phyloP scores from a whole-genome alignment of 2,888 invertebrate species.

The Cryptocephalus moraei region DNA sequence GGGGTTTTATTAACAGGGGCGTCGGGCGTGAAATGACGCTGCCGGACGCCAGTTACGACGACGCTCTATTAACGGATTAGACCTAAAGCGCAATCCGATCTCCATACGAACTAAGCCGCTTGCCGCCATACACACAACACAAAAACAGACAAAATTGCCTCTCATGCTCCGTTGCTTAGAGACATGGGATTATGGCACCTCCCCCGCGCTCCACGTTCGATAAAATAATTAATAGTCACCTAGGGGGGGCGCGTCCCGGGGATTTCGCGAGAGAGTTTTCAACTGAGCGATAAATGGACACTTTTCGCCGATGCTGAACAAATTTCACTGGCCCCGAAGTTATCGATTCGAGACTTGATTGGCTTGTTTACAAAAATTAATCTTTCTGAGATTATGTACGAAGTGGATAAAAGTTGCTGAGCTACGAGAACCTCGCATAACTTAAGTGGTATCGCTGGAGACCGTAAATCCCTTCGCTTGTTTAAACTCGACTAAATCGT shows the following conservation, averaged over 20 bases:
- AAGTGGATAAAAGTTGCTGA: too few relatives aligned
- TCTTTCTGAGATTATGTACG: too few relatives aligned
- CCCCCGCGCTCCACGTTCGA: constrained; percentile 29
- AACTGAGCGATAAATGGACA: too few relatives aligned
- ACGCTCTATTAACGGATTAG: constrained; percentile 34
- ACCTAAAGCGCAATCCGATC: constrained; percentile 35
- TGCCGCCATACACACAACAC: constrained; percentile 20
- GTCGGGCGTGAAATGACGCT: constrained; percentile 36
- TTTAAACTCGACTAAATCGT: too few relatives aligned
- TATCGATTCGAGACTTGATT: too few relatives aligned
- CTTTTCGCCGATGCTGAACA: too few relatives aligned
- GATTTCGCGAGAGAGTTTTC: constrained; percentile 5
- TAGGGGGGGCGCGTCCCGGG: constrained; percentile 19
- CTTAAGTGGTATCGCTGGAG: too few relatives aligned
- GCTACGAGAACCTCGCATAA: too few relatives aligned
- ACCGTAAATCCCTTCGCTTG: too few relatives aligned
- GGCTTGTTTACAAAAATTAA: too few relatives aligned
- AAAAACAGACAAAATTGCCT: constrained; percentile 34
- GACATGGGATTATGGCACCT: constrained; percentile 32
- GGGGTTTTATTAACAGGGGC: constrained; percentile 22
- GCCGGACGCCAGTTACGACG: constrained; percentile 25
- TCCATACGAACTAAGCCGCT: constrained; percentile 31
- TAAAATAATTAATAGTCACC: constrained; percentile 38
- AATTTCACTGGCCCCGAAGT: too few relatives aligned
- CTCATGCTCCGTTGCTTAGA: constrained; percentile 30